These are phyloP conservation scores for Bombus balteatus DNA, from an alignment of 1,140 invertebrate species.

Conservation along the genomic window DNA sequence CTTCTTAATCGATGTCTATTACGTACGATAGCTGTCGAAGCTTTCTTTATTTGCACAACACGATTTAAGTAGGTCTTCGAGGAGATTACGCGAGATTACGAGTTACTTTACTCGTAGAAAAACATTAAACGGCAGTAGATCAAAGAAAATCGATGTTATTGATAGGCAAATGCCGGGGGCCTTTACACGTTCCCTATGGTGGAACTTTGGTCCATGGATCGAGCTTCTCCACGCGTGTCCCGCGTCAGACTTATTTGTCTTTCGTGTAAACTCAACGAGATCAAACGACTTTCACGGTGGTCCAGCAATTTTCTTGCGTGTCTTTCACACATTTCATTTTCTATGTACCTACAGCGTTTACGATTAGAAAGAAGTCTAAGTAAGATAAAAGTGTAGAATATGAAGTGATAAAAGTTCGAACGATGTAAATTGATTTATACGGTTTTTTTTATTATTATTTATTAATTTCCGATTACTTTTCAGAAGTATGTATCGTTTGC, in stretches of 20 bases:
- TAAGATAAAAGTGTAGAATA: too few species aligned
- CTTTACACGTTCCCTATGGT: neutral
- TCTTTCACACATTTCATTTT: neutral
- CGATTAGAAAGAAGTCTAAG: too few species aligned
- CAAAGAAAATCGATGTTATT: neutral
- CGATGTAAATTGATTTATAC: too few species aligned
- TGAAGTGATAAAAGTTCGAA: too few species aligned
- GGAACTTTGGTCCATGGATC: neutral
- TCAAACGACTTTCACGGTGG: constrained; percentile 64
- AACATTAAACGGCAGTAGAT: neutral
- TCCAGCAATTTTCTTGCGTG: constrained; percentile 48
- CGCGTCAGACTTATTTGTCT: constrained; percentile 59
- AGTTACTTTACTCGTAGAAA: neutral
- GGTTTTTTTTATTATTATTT: too few species aligned
- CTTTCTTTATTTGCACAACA: neutral
- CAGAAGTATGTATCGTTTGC: too few species aligned
- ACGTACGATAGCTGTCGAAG: neutral
- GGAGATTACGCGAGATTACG: neutral
- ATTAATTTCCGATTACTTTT: too few species aligned
- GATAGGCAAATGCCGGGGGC: neutral
- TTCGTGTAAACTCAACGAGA: constrained; percentile 59
- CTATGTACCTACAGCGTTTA: too few species aligned
- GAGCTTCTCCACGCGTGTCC: constrained; percentile 34
- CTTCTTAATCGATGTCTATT: neutral
- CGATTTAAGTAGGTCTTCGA: neutral